Percentiles rank a stretch among this genome's conserved stretches.
Evolutionary conservation across 2,888 invertebrate genomes (phyloP).

Genomic region (Dinocampus coccinellae): DNA sequence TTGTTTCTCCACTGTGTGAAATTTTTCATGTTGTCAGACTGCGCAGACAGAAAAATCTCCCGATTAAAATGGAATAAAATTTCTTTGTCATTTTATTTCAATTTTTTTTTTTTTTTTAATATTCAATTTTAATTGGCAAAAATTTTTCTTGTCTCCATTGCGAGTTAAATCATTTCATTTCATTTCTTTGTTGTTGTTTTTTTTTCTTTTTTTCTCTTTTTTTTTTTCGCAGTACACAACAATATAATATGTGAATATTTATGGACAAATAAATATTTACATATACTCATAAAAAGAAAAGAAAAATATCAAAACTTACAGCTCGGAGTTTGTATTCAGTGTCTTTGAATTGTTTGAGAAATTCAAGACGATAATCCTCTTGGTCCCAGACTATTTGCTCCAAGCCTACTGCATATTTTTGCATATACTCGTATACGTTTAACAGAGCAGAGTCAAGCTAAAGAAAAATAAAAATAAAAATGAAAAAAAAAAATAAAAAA

Average conservation of each 20-base stretch:
- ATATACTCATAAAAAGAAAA: neutral
- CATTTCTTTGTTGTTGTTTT: no score
- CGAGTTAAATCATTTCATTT: no score
- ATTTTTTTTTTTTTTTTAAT: neutral
- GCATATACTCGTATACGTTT: conserved; percentile 77
- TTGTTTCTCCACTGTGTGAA: conserved; percentile 1
- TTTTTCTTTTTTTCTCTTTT: no score
- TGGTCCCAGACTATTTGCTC: conserved; percentile 77
- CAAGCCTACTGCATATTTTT: conserved; percentile 79
- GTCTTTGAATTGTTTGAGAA: conserved; percentile 72
- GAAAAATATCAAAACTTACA: conserved; percentile 62
- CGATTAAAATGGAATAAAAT: neutral
- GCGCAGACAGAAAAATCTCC: neutral
- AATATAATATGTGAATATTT: no score
- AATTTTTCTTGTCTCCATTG: no score
- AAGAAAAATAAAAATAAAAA: conserved; percentile 49
- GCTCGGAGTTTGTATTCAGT: conserved; percentile 75
- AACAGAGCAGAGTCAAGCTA: conserved; percentile 73
- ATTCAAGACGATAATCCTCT: conserved; percentile 70
- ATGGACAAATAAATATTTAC: neutral
- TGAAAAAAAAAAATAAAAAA: conserved; percentile 4
- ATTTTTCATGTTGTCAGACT: neutral
- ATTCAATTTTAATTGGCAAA: neutral
- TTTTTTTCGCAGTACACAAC: no score
- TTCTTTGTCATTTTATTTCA: neutral